Conservation (phyloP, 2,113 vertebrate genomes). For the Aspiorhynchus laticeps region DNA sequence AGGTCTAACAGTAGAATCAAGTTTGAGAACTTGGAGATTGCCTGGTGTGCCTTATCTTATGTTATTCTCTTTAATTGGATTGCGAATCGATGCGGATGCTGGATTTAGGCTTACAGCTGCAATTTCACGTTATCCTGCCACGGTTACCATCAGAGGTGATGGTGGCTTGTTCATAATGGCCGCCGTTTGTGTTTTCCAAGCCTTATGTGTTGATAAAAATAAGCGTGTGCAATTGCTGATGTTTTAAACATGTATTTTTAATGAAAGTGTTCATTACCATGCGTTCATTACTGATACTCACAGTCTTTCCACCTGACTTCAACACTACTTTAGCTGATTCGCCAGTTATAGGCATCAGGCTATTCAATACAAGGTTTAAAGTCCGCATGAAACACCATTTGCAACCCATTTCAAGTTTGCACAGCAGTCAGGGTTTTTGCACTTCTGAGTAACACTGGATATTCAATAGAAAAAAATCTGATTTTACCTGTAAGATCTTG, state of each 20-base stretch:
- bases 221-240: constrained; percentile 43
- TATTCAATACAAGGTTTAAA: not conserved
- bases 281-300: not conserved
- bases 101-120: constrained; percentile 48
- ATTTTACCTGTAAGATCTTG: not conserved
- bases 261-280: constrained; percentile 1
- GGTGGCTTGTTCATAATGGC: constrained; percentile 38
- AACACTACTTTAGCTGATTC: constrained; percentile 36
- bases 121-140: constrained; percentile 15
- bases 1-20: constrained; percentile 70
- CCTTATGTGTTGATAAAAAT: constrained; percentile 30
- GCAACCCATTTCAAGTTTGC: not conserved
- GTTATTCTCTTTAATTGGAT: constrained; percentile 58
- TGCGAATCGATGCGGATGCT: constrained; percentile 51
- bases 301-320: not conserved
- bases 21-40: constrained; percentile 69
- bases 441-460: not conserved
- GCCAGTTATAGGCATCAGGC: constrained; percentile 46
- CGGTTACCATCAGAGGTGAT: constrained; percentile 1
- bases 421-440: not conserved
- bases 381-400: not conserved
- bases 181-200: constrained; percentile 28
- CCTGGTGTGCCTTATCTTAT: constrained; percentile 61
- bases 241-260: constrained; percentile 47
- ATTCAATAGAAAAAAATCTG: not conserved